Conservation (phyloP, 2,113 vertebrate species). For the Turnix velox region DNA sequence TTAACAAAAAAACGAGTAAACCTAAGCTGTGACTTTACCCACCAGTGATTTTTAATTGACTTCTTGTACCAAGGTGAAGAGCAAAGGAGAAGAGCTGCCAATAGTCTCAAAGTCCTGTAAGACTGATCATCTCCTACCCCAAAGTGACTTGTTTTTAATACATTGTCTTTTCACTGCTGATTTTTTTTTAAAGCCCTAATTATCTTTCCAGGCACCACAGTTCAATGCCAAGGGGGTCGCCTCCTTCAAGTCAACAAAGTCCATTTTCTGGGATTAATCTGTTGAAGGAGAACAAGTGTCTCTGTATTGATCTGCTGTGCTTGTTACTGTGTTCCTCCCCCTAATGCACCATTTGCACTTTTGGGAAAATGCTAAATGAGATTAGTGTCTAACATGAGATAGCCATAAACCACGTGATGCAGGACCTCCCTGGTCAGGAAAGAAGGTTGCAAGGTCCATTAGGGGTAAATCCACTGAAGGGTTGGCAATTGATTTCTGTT, state of each 20-base stretch:
- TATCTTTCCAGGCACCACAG: neutral
- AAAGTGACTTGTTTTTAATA: neutral
- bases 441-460: conserved; percentile 20
- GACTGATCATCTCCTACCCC: neutral
- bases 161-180: neutral
- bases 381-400: conserved; percentile 65
- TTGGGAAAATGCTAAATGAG: conserved; percentile 68
- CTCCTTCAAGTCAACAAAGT: neutral
- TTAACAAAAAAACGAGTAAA: neutral
- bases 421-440: conserved; percentile 47
- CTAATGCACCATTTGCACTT: conserved; percentile 69
- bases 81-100: neutral
- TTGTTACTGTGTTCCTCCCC: conserved; percentile 9
- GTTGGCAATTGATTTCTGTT: conserved; percentile 37
- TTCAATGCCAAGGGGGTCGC: neutral
- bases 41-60: neutral
- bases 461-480: neutral
- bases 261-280: conserved; percentile 53
- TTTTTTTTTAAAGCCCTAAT: neutral
- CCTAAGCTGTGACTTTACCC: neutral
- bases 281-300: neutral
- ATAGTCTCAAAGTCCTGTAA: neutral
- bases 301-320: conserved; percentile 59
- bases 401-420: conserved; percentile 56
- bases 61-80: neutral